Base-by-base conservation (phyloP, 2,888 invertebrate genomes). In the Caradrina kadenii region DNA sequence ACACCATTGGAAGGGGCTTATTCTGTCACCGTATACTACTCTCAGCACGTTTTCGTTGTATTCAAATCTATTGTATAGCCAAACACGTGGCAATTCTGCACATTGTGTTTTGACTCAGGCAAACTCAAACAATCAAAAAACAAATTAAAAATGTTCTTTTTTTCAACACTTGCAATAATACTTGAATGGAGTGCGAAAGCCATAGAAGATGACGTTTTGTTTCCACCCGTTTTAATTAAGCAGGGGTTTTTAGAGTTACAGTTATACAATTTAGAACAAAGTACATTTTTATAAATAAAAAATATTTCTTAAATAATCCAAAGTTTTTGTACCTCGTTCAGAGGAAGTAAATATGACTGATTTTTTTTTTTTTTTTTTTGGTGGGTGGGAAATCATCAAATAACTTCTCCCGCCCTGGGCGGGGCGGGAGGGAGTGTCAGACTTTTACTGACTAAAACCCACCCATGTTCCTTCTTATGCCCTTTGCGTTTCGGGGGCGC, bases 1-100 rank as follows among this genome's bases (percentile, higher is more conserved):
- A 26, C 26, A 45, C 35, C 54, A 77, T 76, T 69, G 59, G 39
- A 49, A 19, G 45, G 11, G 8, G 1, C 11, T 31, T 59, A 49
- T 69, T 69, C 19, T 69, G 39, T 17, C 49, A 42, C 17, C 17
- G 17, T 55, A 19, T 31, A 21, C 45, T 48, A 52, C 13, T 53
- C 1, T 53, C 1, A 39, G n/a, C n/a, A 48, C n/a, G 68, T n/a
- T 59, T 53, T 53, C 22, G 21, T 22, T 53, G 48, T 48, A 21
- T 39, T 56, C 31, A 31, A 48, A 10, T 53, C 48, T 22, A 26
- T 50, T 50, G 42, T 49, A 21, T 21, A 21, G 10, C 19, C 6
- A 52, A 17, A 13, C 31, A 17, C 52, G 69, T 53, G 19, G 45
- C 17, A 1, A 21, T 21, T 39, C 11, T 21, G n/a, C 21, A 39